Conservation (phyloP, 2,113 vertebrate species). For the Siniperca chuatsi region DNA sequence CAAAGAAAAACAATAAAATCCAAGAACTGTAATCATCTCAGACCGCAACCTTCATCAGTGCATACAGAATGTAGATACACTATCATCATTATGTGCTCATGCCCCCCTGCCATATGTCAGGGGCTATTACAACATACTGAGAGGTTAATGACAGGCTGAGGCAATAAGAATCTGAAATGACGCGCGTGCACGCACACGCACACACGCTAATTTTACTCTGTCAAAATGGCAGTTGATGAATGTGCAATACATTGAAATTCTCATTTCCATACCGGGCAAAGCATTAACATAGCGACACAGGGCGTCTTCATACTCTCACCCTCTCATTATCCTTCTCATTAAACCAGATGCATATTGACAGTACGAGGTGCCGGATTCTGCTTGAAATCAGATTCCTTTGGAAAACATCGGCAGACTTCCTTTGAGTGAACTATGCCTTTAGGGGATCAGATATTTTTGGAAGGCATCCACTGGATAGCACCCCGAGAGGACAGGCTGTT, state of each 20-base stretch:
- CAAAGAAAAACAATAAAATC: neutral
- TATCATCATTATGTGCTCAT: constrained; percentile 8
- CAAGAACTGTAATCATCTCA: neutral
- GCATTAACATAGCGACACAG: constrained; percentile 17
- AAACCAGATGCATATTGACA: constrained; percentile 25
- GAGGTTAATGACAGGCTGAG: constrained; percentile 63
- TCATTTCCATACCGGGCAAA: constrained; percentile 34
- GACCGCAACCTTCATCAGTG: neutral
- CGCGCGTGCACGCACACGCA: neutral
- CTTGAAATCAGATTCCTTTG: constrained; percentile 1
- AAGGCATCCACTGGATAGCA: constrained; percentile 60
- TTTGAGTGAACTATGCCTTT: constrained; percentile 36
- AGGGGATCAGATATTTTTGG: constrained; percentile 57
- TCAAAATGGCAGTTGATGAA: constrained; percentile 33
- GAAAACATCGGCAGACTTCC: constrained; percentile 31
- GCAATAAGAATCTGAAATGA: constrained; percentile 4
- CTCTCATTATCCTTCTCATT: constrained; percentile 28
- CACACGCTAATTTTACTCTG: neutral
- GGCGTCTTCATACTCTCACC: neutral
- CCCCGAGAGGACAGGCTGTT: constrained; percentile 56
- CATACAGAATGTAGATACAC: neutral
- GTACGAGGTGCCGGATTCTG: neutral
- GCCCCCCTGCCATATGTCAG: constrained; percentile 26
- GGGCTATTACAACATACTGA: constrained; percentile 42
- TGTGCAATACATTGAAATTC: constrained; percentile 41